phyloP scores from a whole-genome alignment of 2,888 invertebrate genomes.

The Acholoe squamosa region DNA sequence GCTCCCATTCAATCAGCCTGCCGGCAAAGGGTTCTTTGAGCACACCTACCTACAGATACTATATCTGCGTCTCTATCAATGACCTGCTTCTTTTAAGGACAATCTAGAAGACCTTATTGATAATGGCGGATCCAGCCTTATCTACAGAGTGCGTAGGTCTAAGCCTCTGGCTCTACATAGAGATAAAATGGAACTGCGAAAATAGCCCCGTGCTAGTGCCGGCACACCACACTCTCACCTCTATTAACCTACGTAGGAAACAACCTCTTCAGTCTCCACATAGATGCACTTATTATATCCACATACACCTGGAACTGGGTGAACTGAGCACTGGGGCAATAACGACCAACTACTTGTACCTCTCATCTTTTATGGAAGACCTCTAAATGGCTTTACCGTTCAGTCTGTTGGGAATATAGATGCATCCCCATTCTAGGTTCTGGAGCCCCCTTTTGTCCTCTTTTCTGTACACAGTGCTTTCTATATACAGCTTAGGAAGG shows the following conservation, averaged over 20 bases:
- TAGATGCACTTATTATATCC: neutral
- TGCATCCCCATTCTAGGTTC: too few species aligned
- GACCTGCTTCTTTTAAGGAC: constrained; percentile 1
- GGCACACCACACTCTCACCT: neutral
- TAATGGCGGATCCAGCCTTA: neutral
- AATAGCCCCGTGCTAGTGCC: neutral
- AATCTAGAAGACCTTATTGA: neutral
- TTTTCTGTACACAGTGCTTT: too few species aligned
- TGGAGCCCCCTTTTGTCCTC: too few species aligned
- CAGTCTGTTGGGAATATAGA: neutral
- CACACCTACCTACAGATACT: constrained; percentile 13
- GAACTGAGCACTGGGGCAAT: neutral
- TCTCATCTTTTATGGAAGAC: constrained; percentile 5
- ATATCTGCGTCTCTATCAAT: neutral
- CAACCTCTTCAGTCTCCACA: neutral
- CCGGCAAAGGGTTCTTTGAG: neutral
- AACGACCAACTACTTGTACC: neutral
- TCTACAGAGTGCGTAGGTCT: neutral
- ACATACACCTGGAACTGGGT: neutral
- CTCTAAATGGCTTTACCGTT: neutral
- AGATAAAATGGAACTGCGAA: neutral
- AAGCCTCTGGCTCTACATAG: neutral
- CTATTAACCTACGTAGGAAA: neutral
- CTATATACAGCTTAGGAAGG: too few species aligned
- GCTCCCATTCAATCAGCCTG: constrained; percentile 3